Evolutionary conservation across 2,888 invertebrate genomes (phyloP), one percentile per base, ranked within the genome.

Genomic region (Hydrotaea cyrtoneurina): DNA sequence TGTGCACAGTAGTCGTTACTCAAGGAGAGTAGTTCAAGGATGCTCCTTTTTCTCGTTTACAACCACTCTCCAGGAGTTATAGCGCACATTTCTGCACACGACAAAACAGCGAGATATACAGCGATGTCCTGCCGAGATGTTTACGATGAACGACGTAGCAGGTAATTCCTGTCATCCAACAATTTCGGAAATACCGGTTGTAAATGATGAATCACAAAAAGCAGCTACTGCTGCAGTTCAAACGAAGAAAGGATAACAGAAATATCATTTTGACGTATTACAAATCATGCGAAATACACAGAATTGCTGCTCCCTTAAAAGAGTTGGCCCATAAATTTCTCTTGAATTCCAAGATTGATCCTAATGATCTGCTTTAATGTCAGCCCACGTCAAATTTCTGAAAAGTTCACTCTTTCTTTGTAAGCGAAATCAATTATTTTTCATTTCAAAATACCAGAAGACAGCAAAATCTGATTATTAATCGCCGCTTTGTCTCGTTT

Each of bases 401-500:
- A 59, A 62, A 31, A 15, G 31, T 62, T 62, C 62, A 7, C n/a
- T 3, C 19, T 0, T 26, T 31, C 31, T 2, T 31, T 62, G 23
- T 57, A 62, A 31, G n/a, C 26, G n/a, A 31, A 62, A 62, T 62
- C 62, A 62, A 62, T 62, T 62, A 62, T 62, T 66, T 66, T 66
- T 66, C 43, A 19, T 66, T n/a, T 2, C 19, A 21, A 66, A 19
- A 43, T 66, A 19, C 66, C 43, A 39, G 21, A 66, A 66, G 39
- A 43, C 39, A 39, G 39, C 69, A 13, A 46, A 69, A 69, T 69
- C 69, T 69, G 69, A 69, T 69, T 69, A 66, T 69, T 46, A 69
- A 69, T 46, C 39, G 46, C 46, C 46, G 69, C 43, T 66, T 66
- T 19, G 21, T 19, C 8, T 17, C n/a, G 19, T 46, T 23, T 69